Evolutionary conservation across 2,113 vertebrate species (phyloP).

Genomic region (Turdus rufiventris): DNA sequence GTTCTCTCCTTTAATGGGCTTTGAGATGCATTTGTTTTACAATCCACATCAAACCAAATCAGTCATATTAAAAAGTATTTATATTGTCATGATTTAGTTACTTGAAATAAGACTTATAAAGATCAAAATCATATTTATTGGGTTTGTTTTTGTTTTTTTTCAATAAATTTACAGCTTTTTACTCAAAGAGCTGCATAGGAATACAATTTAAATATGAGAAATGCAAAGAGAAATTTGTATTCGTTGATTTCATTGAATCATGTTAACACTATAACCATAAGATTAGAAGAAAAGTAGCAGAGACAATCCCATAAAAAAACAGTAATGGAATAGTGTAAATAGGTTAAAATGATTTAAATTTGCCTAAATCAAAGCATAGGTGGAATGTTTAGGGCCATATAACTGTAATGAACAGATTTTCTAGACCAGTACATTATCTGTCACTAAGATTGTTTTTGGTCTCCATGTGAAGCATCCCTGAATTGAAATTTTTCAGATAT

Average conservation of each 20-base stretch:
- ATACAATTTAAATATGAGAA: neutral
- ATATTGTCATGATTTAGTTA: slow-evolving; percentile 33
- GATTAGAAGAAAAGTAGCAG: neutral
- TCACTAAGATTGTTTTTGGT: neutral
- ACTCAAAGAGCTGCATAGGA: neutral
- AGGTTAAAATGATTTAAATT: neutral
- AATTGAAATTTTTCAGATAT: neutral
- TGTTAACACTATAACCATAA: neutral
- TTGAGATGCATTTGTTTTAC: slow-evolving; percentile 57
- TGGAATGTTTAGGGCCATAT: neutral
- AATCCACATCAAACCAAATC: slow-evolving; percentile 35
- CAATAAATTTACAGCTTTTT: neutral
- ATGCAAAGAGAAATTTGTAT: neutral
- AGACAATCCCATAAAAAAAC: neutral
- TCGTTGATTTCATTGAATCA: neutral
- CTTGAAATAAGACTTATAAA: slow-evolving; percentile 40
- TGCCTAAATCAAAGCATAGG: neutral
- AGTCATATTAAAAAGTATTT: slow-evolving; percentile 51
- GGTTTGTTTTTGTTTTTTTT: no score
- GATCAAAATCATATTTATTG: slow-evolving; percentile 14
- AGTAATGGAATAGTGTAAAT: neutral
- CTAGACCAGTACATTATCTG: neutral
- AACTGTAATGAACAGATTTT: neutral
- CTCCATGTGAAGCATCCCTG: neutral
- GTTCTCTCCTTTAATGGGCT: slow-evolving; percentile 42